Evolutionary conservation across 2,797 vertebrate genomes (phyloP), one percentile per base, ranked within the genome.

Genomic region (Diceros bicornis): DNA sequence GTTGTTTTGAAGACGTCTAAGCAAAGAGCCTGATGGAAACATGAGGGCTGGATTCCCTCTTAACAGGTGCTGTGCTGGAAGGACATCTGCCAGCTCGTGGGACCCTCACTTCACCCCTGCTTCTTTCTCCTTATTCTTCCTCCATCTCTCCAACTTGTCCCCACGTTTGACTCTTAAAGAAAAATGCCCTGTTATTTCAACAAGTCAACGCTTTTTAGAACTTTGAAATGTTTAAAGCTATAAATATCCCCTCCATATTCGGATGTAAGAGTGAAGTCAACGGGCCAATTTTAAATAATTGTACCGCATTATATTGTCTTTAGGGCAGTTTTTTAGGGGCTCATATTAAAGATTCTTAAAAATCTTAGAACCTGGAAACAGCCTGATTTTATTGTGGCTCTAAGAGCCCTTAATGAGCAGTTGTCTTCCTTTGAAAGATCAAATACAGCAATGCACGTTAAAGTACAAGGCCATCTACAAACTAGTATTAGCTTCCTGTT

Each of bases 391-490:
- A 69, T 61, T 81, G 41, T 57, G 81, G 57, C 1, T 16, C 64
- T 61, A 29, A 75, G 82, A 57, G 59, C 37, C 25, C 13, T 47
- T 87, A 71, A 59, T n/a, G 78, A 94, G 64, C 82, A 52, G 21
- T 74, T 86, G 91, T 68, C 79, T 86, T 68, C 47, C 25, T 27
- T 71, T 61, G 91, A 37, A 79, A 74, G 69, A 69, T 29, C 82
- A 94, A 95, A 79, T 82, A 52, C 50, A 25, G 62, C 85, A 69
- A 85, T 68, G 62, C 72, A 68, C 32, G 11, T 90, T 81, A 44
- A 88, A 68, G 72, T 68, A 84, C 91, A 95, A 95, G 94, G 82
- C 77, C 47, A 18, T 55, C 52, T 81, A 32, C 64, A 92, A 55
- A 64, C 6, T 44, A 23, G 12, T 44, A 9, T 81, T 82, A 68